Percentiles rank a stretch among this genome's conserved stretches.
Evolutionary conservation across 2,113 vertebrate species (phyloP).

Genomic region (Cisticola juncidis): DNA sequence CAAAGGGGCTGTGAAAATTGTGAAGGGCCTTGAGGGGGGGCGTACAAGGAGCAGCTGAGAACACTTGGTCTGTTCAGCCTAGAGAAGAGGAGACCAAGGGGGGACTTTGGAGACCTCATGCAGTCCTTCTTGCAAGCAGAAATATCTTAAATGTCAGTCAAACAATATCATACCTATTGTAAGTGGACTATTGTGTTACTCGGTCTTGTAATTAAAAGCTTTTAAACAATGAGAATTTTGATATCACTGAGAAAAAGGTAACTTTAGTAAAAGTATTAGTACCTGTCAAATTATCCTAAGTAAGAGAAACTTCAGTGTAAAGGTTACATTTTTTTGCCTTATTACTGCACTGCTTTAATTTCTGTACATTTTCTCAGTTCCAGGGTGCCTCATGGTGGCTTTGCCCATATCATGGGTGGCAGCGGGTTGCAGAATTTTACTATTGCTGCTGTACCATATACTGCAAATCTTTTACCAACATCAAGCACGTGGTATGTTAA

Average conservation of each 20-base stretch:
- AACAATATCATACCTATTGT: background rate
- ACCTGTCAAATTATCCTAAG: background rate
- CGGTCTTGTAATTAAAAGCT: background rate
- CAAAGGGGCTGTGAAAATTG: background rate
- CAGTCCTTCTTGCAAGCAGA: background rate
- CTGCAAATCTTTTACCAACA: slow-evolving; percentile 91
- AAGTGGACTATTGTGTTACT: background rate
- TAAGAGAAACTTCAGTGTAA: background rate
- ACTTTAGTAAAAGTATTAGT: background rate
- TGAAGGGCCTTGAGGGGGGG: background rate
- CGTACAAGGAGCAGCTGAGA: fast-evolving
- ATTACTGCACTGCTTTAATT: background rate
- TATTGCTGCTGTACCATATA: slow-evolving; percentile 92
- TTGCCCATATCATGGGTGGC: slow-evolving; percentile 96
- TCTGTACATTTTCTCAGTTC: slow-evolving; percentile 78
- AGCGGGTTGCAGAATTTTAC: slow-evolving; percentile 97
- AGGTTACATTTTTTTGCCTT: background rate
- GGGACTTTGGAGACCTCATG: background rate
- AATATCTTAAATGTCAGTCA: background rate
- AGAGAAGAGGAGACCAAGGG: background rate
- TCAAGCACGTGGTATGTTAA: slow-evolving; percentile 92
- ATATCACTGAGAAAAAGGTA: background rate
- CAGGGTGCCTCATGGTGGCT: slow-evolving; percentile 96
- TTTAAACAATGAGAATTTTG: background rate
- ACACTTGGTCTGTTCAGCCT: background rate